phyloP scores from a whole-genome alignment of 2,888 invertebrate species.

The Keiferia lycopersicella region DNA sequence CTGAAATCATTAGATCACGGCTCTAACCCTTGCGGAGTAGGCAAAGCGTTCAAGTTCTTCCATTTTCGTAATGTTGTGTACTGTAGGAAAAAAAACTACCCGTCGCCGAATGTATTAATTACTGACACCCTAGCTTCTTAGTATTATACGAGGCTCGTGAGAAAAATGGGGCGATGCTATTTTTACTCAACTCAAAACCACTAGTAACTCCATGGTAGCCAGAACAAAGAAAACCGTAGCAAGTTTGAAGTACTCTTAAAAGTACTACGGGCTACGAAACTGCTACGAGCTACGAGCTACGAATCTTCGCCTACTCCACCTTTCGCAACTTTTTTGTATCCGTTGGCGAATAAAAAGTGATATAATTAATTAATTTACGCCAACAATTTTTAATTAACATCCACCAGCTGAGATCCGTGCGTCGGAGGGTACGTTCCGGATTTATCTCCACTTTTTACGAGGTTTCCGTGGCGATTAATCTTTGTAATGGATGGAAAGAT shows the following conservation, averaged over 20 bases:
- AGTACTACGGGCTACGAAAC: neutral
- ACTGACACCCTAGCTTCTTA: too few species aligned
- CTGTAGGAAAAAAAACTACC: too few species aligned
- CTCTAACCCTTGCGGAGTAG: too few species aligned
- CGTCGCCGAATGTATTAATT: too few species aligned
- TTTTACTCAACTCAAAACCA: too few species aligned
- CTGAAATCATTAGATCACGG: too few species aligned
- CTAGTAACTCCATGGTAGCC: neutral
- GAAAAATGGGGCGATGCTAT: too few species aligned
- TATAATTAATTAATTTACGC: neutral
- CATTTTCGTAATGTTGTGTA: too few species aligned
- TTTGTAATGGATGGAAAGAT: slow-evolving; percentile 7
- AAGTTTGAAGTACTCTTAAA: neutral
- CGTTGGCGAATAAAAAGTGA: neutral
- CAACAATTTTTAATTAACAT: slow-evolving; percentile 7
- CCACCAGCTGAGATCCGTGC: neutral
- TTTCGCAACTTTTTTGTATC: neutral
- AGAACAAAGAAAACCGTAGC: neutral
- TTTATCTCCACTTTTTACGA: neutral
- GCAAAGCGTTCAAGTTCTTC: too few species aligned
- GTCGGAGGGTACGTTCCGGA: neutral
- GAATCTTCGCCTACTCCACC: neutral
- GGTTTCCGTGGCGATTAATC: neutral
- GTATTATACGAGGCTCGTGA: too few species aligned
- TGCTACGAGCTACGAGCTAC: neutral